Percentiles rank a stretch among this genome's conserved stretches.
Evolutionary conservation across 2,888 invertebrate genomes (phyloP).

Genomic region (Salticus scenicus): DNA sequence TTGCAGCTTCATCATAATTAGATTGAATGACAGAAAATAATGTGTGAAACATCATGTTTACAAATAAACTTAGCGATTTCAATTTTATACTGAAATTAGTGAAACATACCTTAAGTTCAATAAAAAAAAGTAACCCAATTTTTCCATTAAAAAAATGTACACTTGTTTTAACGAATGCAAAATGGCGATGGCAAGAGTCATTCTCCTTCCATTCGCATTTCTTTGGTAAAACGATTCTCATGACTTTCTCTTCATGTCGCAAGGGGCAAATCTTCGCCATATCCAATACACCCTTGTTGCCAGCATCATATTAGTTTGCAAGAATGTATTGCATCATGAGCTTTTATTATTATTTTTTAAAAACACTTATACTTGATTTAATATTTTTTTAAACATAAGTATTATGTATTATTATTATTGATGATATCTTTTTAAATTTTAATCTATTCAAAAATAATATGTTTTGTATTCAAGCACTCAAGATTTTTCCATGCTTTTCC

Average conservation of each 20-base stretch:
- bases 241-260: conserved; percentile 69
- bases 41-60: conserved; percentile 24
- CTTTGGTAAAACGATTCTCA: conserved; percentile 68
- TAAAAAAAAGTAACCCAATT: conserved; percentile 37
- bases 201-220: conserved; percentile 69
- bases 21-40: not conserved
- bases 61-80: conserved; percentile 32
- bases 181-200: conserved; percentile 68
- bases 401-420: no score
- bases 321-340: no score
- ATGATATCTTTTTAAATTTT: no score
- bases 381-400: no score
- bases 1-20: not conserved
- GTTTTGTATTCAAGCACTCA: no score
- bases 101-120: conserved; percentile 53
- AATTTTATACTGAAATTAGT: conserved; percentile 29
- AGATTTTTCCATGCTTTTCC: no score
- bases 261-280: conserved; percentile 69
- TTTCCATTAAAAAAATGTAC: conserved; percentile 60
- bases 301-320: no score
- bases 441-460: no score
- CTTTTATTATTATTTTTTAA: no score
- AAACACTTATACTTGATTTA: no score
- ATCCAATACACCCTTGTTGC: conserved; percentile 67
- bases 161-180: conserved; percentile 42